phyloP scores from a whole-genome alignment of 2,797 vertebrate genomes.

The Sebastes iracundus region DNA sequence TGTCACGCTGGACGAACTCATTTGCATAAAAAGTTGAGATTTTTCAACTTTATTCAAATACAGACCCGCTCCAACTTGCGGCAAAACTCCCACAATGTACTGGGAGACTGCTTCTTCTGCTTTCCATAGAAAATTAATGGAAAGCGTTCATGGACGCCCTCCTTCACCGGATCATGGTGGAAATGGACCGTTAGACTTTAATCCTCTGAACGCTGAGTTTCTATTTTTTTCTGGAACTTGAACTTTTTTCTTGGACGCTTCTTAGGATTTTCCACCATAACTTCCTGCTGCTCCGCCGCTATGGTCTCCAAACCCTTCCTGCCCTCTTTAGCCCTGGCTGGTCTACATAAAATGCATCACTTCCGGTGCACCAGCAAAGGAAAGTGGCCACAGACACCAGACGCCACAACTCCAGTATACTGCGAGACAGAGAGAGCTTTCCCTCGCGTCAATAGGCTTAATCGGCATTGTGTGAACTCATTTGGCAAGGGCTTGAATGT shows the following conservation, averaged over 20 bases:
- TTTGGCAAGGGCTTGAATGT: neutral
- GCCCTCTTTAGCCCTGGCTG: neutral
- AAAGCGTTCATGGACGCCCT: too few species aligned
- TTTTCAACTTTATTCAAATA: too few species aligned
- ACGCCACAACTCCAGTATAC: neutral
- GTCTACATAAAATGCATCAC: neutral
- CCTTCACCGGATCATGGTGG: too few species aligned
- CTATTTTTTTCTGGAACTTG: neutral
- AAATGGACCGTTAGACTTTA: too few species aligned
- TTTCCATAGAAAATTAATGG: accelerated
- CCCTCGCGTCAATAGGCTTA: accelerated
- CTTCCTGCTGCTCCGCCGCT: neutral
- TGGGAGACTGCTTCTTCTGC: accelerated
- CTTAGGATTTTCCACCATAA: neutral
- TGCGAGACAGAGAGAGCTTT: neutral
- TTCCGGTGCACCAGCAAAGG: neutral
- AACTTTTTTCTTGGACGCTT: neutral
- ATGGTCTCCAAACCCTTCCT: neutral
- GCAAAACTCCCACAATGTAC: accelerated
- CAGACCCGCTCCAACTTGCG: accelerated
- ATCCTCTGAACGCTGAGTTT: neutral
- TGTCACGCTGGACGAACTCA: too few species aligned
- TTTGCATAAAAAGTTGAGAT: too few species aligned
- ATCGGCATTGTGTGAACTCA: neutral
- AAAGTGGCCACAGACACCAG: neutral